These are phyloP conservation scores for Pachyramphus minor DNA, from an alignment of 2,113 vertebrate species.

Conservation along the genomic window DNA sequence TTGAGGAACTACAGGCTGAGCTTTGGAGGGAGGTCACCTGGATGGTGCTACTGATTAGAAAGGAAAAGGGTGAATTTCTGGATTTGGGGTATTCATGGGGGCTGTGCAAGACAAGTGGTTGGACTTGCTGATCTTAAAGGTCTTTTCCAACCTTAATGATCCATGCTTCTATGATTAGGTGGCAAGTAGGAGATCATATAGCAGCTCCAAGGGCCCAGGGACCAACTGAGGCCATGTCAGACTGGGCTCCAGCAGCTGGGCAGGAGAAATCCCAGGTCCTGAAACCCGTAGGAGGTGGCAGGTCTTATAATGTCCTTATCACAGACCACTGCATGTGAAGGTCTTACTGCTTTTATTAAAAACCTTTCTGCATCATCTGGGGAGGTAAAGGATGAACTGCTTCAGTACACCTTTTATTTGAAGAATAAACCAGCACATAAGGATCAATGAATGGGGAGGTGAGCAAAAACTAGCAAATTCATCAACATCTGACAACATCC, in stretches of 20 bases:
- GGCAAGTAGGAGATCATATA: neutral
- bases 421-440: neutral
- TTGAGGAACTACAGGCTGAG: neutral
- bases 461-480: neutral
- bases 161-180: neutral
- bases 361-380: neutral
- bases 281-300: neutral
- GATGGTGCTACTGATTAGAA: neutral
- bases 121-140: neutral
- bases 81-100: neutral
- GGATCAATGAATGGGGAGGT: neutral
- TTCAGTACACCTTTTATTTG: neutral
- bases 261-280: neutral
- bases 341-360: neutral
- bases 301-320: neutral
- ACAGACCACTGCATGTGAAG: accelerated
- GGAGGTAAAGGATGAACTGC: neutral
- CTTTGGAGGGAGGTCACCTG: neutral
- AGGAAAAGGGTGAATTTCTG: neutral
- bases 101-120: neutral
- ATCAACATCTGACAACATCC: conserved; percentile 51
- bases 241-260: neutral
- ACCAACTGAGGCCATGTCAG: neutral
- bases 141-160: neutral
- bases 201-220: neutral